Percentiles rank a stretch among this genome's conserved stretches.
These are phyloP conservation scores for Lithobates sylvaticus DNA, from an alignment of 2,797 vertebrate species.

Conservation along the genomic window DNA sequence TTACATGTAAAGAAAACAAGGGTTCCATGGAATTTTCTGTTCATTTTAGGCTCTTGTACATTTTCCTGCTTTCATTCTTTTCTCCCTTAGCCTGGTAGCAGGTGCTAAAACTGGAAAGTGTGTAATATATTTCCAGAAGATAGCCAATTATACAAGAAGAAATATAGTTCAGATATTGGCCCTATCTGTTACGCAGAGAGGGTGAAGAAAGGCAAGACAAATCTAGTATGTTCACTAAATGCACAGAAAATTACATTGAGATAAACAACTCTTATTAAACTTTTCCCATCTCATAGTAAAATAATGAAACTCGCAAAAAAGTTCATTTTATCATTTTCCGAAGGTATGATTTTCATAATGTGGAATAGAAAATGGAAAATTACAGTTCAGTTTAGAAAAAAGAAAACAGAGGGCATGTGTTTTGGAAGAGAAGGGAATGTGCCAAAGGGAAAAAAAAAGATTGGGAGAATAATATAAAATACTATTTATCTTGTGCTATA, in stretches of 20 bases:
- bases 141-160: constrained; percentile 54
- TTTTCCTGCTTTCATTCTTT: neutral
- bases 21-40: neutral
- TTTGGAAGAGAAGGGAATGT: constrained; percentile 40
- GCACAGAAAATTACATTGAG: constrained; percentile 54
- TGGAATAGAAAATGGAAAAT: constrained; percentile 57
- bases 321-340: constrained; percentile 59
- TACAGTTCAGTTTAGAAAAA: constrained; percentile 54
- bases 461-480: constrained; percentile 48
- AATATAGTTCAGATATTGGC: constrained; percentile 49
- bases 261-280: constrained; percentile 63
- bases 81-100: constrained; percentile 33
- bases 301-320: constrained; percentile 56
- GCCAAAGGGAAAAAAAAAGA: constrained; percentile 22
- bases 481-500: constrained; percentile 34
- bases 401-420: constrained; percentile 42
- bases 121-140: constrained; percentile 54
- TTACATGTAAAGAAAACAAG: neutral
- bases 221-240: constrained; percentile 51
- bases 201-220: constrained; percentile 35
- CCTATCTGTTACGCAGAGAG: constrained; percentile 43
- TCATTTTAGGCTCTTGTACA: constrained; percentile 8
- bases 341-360: constrained; percentile 58
- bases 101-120: constrained; percentile 34
- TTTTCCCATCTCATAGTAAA: constrained; percentile 53